Evolutionary conservation across 2,113 vertebrate species (phyloP), one percentile per base, ranked within the genome.

Genomic region (Accipiter cooperii): DNA sequence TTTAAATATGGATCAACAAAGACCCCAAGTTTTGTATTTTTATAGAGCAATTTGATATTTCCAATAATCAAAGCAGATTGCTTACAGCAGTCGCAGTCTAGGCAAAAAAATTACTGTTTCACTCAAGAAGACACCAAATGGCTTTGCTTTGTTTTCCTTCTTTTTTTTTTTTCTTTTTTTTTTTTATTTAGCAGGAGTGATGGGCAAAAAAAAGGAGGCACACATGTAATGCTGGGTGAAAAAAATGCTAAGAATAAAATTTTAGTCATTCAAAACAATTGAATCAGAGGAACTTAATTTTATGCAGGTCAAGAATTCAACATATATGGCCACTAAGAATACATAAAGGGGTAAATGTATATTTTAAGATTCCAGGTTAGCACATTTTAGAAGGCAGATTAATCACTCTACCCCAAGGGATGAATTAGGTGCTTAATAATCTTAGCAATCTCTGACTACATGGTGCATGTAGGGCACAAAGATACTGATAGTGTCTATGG

Each of bases 351-450:
- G 38, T 17, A 78, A 92, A 28, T 31, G 61, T 89, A 49, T 69
- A 94, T 87, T 96, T 87, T 91, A 84, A 93, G 84, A 90, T 94
- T 87, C 55, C 58, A 64, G 15, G 58, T 81, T 94, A 76, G 58
- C 79, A 82, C 71, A 52, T 82, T 95, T 87, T 55, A 83, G 69
- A 95, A 91, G 74, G 40, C 36, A 79, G 90, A 96, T 98, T 94
- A 95, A 94, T 94, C 76, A 96, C 33, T 87, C 40, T 79, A 49
- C 34, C 68, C 40, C 63, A 57, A 61, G 75, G 61, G 60, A 84
- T 92, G 65, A 93, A 88, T 93, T 93, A 91, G 44, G 51, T 82
- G 52, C 60, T 93, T 87, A 90, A 89, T 88, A 94, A 95, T 96
- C 85, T 91, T 36, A 54, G 47, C 6, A 11, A 61, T 93, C 77